Percentiles rank a stretch among this genome's conserved stretches.
phyloP scores from a whole-genome alignment of 92 coral and sea anemone genomes.

The Phenganax marumi region DNA sequence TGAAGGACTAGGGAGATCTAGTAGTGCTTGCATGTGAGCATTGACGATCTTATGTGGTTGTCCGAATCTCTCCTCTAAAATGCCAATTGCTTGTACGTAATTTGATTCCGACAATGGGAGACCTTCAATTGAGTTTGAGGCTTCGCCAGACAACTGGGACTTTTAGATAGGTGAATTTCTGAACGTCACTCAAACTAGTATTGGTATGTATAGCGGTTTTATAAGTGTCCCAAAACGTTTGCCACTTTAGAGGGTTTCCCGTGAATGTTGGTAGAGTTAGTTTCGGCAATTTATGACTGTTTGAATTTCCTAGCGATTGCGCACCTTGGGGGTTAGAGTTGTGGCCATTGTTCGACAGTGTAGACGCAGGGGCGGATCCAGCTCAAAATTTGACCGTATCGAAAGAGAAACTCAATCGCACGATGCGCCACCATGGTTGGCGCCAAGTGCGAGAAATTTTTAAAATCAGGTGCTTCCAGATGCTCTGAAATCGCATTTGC shows the following conservation, averaged over 20 bases:
- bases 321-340: constrained; percentile 28
- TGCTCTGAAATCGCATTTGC: no score
- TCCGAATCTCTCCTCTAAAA: no score
- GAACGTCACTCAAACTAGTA: not conserved
- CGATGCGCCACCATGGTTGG: no score
- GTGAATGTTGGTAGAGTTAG: constrained; percentile 26
- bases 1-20: constrained; percentile 17
- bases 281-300: constrained; percentile 17
- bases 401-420: no score
- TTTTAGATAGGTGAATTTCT: constrained; percentile 35
- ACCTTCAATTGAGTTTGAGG: constrained; percentile 24
- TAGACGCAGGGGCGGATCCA: no score
- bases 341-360: constrained; percentile 20
- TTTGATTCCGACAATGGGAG: constrained; percentile 30
- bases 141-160: constrained; percentile 40
- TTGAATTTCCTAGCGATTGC: not conserved
- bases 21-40: constrained; percentile 44
- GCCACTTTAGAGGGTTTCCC: constrained; percentile 34
- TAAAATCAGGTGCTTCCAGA: no score
- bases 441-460: no score
- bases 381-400: no score
- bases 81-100: constrained; percentile 29
- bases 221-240: constrained; percentile 44
- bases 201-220: constrained; percentile 15
- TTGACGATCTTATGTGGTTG: constrained; percentile 8